Evolutionary conservation across 2,113 vertebrate species (phyloP), one percentile per base, ranked within the genome.

Genomic region (Neolamprologus cancellatus): DNA sequence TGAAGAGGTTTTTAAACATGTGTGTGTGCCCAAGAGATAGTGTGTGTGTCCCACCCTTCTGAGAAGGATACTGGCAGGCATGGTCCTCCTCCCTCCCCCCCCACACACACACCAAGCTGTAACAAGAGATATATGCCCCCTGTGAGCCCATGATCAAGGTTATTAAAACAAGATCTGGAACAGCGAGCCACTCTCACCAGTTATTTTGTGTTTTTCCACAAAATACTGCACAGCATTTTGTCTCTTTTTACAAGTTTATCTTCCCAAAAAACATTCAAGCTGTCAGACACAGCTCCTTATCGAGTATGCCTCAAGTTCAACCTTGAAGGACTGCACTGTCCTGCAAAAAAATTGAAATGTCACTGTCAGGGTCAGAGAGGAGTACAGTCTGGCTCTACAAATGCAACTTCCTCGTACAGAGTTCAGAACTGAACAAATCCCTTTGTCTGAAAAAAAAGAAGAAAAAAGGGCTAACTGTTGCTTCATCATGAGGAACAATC

Each of bases 11-110:
- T 54, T 52, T 14, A 4, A 50, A 78, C 20, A 14, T 17, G 20
- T 59, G 78, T 92, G 92, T 81, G 53, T 17, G 20, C 12, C 1
- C 13, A 12, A 32, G 28, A 91, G 92, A 94, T 94, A 95, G 86
- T 15, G 34, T 48, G 34, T 41, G 39, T 5, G 57, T 39, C 89
- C 90, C 94, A 2, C 94, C 94, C 92, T 94, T 88, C 53, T 17
- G 34, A 14, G 36, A 87, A 79, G 5, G 8, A 7, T 8, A 66
- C 15, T n/a, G 9, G 10, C 18, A 28, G 18, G 10, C 20, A n/a
- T 5, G 11, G 36, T 14, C 41, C 23, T 3, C 52, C 53, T 15
- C 8, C 15, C 20, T 20, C 5, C 13, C 13, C 7, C 3, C 3
- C 1, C 11, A 1, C 25, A 17, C 53, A 8, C 25, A 57, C 59